phyloP scores from a whole-genome alignment of 2,888 invertebrate species.

The Rhodophaea formosa region DNA sequence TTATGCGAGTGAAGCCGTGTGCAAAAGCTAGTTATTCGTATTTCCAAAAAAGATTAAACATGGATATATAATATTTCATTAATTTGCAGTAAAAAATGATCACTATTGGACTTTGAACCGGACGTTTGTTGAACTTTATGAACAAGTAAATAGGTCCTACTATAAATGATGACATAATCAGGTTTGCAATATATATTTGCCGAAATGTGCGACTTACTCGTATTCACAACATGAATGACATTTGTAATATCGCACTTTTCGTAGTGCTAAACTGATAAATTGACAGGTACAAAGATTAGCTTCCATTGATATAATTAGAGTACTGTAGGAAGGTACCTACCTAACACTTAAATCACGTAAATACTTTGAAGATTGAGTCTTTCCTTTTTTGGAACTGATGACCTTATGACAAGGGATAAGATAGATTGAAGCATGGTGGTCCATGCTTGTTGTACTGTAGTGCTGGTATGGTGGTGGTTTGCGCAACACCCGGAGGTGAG shows the following conservation, averaged over 20 bases:
- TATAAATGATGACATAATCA: background rate
- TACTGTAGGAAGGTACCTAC: no score
- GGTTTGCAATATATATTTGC: background rate
- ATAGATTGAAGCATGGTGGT: background rate
- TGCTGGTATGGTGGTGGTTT: conserved; percentile 45
- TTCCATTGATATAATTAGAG: background rate
- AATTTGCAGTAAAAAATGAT: background rate
- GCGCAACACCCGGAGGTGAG: conserved; percentile 77
- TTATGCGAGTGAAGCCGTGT: no score
- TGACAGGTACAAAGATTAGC: background rate
- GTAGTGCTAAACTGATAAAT: background rate
- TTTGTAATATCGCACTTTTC: background rate
- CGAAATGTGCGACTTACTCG: background rate
- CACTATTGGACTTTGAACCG: conserved; percentile 14
- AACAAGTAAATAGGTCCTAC: background rate
- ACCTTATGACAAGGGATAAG: background rate
- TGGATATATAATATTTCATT: background rate
- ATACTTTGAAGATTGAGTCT: no score
- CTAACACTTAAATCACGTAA: no score
- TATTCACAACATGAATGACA: background rate
- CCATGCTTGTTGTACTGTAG: background rate
- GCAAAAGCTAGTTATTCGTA: no score
- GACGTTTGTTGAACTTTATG: conserved; percentile 9
- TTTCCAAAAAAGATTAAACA: background rate
- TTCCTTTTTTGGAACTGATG: no score